Base-by-base conservation (phyloP, 1,140 invertebrate species). In the Zophobas morio region DNA sequence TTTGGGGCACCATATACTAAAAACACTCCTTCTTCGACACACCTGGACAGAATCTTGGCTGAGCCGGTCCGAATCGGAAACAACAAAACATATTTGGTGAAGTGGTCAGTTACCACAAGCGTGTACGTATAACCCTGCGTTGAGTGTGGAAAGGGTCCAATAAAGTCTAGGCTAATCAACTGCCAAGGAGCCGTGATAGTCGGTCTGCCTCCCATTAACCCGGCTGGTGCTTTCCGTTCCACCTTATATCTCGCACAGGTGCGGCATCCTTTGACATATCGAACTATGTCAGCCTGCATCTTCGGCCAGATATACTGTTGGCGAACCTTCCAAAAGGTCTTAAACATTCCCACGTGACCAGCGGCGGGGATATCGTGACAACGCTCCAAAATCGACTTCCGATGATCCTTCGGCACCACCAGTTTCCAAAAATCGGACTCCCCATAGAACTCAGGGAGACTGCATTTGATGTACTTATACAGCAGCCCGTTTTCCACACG, bases 121-220 rank as follows among this genome's bases (percentile, higher is more conserved):
- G 86, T 77, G 76, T 85, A 86, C 35, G 70, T 78, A 74, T 82
- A 78, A 0, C 79, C 80, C 5, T 32, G 34, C 1, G 37, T 6
- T 2, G 78, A 84, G 1, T 39, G 34, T 0, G 82, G 79, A 5
- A 85, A 75, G 0, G 83, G 81, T 8, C 83, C 80, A 82, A 88
- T 70, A 84, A 89, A 72, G 85, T 87, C 74, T 4, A 75, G 1
- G 3, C 56, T 33, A 1, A 75, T 57, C 6, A 66, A 35, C 39
- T 75, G 40, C 54, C 54, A 75, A 1, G 74, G 57, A 42, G 8
- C 42, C 6, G 33, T 2, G 1, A 66, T 42, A 1, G 3, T 20
- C 36, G 60, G 20, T 36, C 60, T 35, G 8, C 4, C 1, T 1
- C 74, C 56, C 74, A 75, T 75, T 36, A 75, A 37, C 8, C 40